Conservation (phyloP, 2,797 vertebrate species). For the Epinephelus coioides region DNA sequence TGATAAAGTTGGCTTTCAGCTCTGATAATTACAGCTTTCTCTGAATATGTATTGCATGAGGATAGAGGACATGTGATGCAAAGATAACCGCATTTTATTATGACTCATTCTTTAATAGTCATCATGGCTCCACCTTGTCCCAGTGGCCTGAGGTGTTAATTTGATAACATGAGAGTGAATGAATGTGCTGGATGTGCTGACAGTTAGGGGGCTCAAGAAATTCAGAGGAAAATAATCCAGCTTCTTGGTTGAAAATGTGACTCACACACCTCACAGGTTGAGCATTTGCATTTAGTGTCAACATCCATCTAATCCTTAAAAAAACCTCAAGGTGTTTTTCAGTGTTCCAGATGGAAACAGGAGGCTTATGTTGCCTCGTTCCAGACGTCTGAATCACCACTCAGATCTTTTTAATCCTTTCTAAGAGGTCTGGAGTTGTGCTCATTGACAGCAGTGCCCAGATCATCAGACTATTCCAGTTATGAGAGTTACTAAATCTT, state of each 20-base stretch:
- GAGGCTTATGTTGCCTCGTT: conserved; percentile 1
- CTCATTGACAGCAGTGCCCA: neutral
- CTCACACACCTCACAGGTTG: conserved; percentile 12
- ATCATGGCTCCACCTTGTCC: conserved; percentile 14
- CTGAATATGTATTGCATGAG: conserved; percentile 24
- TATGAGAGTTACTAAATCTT: neutral
- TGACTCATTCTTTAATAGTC: conserved; percentile 19
- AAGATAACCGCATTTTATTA: conserved; percentile 29
- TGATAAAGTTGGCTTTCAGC: conserved; percentile 54
- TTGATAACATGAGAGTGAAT: conserved; percentile 29
- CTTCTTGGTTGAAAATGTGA: conserved; percentile 5
- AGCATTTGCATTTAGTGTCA: conserved; percentile 35
- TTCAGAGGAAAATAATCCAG: neutral
- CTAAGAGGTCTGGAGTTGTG: conserved; percentile 10
- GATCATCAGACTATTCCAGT: neutral
- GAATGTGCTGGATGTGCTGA: conserved; percentile 10
- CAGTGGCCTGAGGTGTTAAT: conserved; percentile 32
- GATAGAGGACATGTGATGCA: conserved; percentile 26
- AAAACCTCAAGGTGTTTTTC: neutral
- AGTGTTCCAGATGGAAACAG: conserved; percentile 33
- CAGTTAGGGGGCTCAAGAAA: neutral
- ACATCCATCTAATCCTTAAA: neutral
- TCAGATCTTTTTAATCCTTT: neutral
- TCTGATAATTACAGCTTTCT: conserved; percentile 62
- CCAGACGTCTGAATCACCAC: conserved; percentile 35